These are phyloP conservation scores for Darevskia nairensis DNA, from an alignment of 2,797 vertebrate species.

Conservation along the genomic window DNA sequence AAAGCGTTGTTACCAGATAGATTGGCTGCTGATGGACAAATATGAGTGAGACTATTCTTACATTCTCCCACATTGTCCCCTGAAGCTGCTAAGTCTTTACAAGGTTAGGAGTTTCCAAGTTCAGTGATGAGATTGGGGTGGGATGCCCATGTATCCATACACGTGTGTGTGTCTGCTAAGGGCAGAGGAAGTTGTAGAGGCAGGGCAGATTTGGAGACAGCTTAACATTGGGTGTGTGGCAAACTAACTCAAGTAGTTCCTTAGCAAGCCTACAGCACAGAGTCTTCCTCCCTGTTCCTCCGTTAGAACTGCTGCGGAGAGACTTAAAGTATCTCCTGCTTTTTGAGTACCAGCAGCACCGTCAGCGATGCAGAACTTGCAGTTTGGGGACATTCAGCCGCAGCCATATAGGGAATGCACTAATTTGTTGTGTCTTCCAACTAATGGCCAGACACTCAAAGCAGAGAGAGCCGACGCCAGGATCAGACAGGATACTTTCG, in stretches of 20 bases:
- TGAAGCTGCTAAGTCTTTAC: background rate
- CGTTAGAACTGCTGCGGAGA: slow-evolving; percentile 7
- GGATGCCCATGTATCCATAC: no score
- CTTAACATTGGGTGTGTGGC: rapidly evolving
- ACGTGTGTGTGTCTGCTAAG: background rate
- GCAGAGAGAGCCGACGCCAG: slow-evolving; percentile 57
- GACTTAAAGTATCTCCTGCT: rapidly evolving
- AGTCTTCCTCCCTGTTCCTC: background rate
- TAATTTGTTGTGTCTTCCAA: slow-evolving; percentile 71
- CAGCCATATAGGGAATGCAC: slow-evolving; percentile 51
- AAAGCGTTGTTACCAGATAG: background rate
- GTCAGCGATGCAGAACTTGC: slow-evolving; percentile 4
- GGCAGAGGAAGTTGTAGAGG: background rate
- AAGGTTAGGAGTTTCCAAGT: background rate
- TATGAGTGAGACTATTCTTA: background rate
- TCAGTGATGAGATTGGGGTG: background rate
- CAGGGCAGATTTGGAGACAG: slow-evolving; percentile 37
- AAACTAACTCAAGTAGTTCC: background rate
- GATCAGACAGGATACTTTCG: slow-evolving; percentile 68
- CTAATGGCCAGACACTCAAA: slow-evolving; percentile 71
- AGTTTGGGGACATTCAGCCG: slow-evolving; percentile 24
- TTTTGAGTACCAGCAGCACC: background rate
- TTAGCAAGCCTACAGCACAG: slow-evolving; percentile 5
- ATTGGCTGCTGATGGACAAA: background rate
- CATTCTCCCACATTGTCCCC: background rate